Evolutionary conservation across 2,888 invertebrate genomes (phyloP), one percentile per base, ranked within the genome.

Genomic region (Tenthredo scrophulariae): DNA sequence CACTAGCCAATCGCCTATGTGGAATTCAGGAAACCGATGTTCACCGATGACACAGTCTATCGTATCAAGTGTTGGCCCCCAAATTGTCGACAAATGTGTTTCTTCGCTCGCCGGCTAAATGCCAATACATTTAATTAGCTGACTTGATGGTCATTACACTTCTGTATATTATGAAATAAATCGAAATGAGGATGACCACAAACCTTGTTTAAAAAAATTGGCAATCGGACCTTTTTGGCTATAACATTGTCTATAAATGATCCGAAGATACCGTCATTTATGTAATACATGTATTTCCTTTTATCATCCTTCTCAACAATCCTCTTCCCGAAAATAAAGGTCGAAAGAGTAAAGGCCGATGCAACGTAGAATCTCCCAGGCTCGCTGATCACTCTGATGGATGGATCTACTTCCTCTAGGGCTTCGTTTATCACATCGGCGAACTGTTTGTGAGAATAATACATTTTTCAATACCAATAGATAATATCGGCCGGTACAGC

Each of bases 51-150:
- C 90, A 89, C 94, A 94, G 89, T 96, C 96, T 72, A 94, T 90
- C 22, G 95, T 94, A 90, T 96, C 96, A 89, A 95, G 96, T 0
- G 96, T 96, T 70, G 96, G 96, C 9, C 96, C 96, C 96, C 95
- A 96, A 85, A 96, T 89, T 22, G 92, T 92, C 10, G 92, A 91
- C 33, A 82, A 13, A 79, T 89, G 89, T 86, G 86, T 88, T 77
- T 89, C 87, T 9, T 88, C 89, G 15, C 83, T 88, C 2, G 22
- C 58, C 29, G 86, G 77, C 90, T 89, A 65, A 29, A 84, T 70
- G 22, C n/a, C 85, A 22, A 70, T 0, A 58, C 22, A 37, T 33
- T 29, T 22, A 58, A 85, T 43, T 33, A 84, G 54, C 80, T 37
- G 4, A 26, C 22, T 54, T 37, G 58, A n/a, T 37, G 84, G 33